phyloP scores from a whole-genome alignment of 2,797 vertebrate species.

The Gadopsis marmoratus region DNA sequence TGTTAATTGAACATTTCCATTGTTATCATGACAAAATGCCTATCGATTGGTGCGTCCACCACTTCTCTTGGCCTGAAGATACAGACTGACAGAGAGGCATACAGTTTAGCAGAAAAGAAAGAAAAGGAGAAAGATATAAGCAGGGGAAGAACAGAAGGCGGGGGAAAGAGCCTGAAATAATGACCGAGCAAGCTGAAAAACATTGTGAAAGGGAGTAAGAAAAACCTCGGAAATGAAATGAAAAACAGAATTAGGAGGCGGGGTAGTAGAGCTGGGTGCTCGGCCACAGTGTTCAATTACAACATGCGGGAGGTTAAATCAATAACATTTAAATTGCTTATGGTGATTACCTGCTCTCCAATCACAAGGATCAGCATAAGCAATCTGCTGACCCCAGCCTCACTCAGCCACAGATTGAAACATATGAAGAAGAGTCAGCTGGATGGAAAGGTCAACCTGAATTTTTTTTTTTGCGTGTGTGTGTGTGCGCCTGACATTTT shows the following conservation, averaged over 20 bases:
- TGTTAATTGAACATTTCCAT: conserved; percentile 94
- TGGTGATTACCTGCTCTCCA: conserved; percentile 94
- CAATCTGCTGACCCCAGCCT: conserved; percentile 94
- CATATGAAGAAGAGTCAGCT: conserved; percentile 89
- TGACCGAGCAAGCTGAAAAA: conserved; percentile 2
- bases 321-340: conserved; percentile 99
- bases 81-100: neutral
- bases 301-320: conserved; percentile 92
- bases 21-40: conserved; percentile 91
- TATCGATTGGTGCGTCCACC: conserved; percentile 86
- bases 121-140: conserved; percentile 6
- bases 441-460: conserved; percentile 81
- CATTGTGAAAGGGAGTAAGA: neutral
- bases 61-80: conserved; percentile 43
- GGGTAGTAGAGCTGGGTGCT: conserved; percentile 58
- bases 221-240: conserved; percentile 6
- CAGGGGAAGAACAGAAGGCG: neutral
- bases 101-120: neutral
- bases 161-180: neutral
- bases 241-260: neutral
- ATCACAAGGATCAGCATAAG: conserved; percentile 94
- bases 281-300: conserved; percentile 93
- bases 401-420: conserved; percentile 87
- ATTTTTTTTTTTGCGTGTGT: conserved; percentile 64
- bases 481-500: neutral